These are phyloP conservation scores for Acanthopleura granulata DNA, from an alignment of 2,888 invertebrate genomes.

Conservation along the genomic window DNA sequence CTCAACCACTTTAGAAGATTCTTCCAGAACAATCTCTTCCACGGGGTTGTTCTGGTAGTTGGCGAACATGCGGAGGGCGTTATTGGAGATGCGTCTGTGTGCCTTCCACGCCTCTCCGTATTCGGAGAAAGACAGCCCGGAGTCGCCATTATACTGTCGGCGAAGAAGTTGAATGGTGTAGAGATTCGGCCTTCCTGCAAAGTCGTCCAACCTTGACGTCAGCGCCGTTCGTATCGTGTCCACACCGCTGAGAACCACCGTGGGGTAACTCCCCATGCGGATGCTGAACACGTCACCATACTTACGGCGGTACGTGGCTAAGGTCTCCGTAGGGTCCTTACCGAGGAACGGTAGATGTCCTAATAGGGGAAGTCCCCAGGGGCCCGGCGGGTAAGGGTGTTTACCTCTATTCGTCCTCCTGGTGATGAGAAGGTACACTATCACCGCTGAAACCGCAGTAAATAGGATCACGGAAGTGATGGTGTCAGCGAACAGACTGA, in stretches of 20 bases:
- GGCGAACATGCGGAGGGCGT: constrained; percentile 45
- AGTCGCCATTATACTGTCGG: constrained; percentile 14
- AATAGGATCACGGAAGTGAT: too few relatives aligned
- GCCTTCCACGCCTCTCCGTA: constrained; percentile 55
- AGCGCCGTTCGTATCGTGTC: constrained; percentile 29
- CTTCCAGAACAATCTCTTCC: constrained; percentile 46
- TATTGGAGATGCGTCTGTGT: constrained; percentile 55
- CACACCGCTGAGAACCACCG: constrained; percentile 39
- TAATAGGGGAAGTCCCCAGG: constrained; percentile 36
- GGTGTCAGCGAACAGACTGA: too few relatives aligned
- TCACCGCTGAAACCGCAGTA: too few relatives aligned
- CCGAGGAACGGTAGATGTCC: constrained; percentile 41
- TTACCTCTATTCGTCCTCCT: neutral
- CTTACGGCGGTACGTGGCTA: constrained; percentile 28
- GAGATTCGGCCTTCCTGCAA: constrained; percentile 35
- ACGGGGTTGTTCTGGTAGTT: constrained; percentile 52
- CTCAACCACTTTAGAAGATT: constrained; percentile 45
- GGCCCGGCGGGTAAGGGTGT: constrained; percentile 29
- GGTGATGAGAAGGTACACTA: too few relatives aligned
- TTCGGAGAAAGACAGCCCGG: neutral
- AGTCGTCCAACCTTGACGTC: constrained; percentile 26
- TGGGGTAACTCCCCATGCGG: constrained; percentile 34
- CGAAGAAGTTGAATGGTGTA: constrained; percentile 17
- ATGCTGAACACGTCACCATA: constrained; percentile 42
- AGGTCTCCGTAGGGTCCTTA: constrained; percentile 29